Base-by-base conservation (phyloP, 2,888 invertebrate species). In the Myopa testacea region DNA sequence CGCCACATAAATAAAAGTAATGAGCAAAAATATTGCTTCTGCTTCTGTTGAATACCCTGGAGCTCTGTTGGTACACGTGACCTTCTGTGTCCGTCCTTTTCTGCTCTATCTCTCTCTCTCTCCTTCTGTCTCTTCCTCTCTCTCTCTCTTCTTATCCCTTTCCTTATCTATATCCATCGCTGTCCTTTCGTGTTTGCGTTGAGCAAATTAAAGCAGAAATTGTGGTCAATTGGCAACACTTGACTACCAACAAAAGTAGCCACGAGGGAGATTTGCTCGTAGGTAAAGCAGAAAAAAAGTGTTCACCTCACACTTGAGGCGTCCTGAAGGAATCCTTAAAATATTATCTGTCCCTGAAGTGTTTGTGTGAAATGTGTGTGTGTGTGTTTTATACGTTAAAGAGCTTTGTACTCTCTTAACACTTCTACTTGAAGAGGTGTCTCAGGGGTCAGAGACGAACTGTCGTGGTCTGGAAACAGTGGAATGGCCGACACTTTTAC, bases 191-290 rank as follows among this genome's bases (percentile, higher is more conserved):
- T 16, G 55, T 26, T 45, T 45, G 45, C 45, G 38, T 55, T 60
- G 37, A 40, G 58, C 67, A 70, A 76, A 76, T 76, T 76, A 76
- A 76, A 70, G 70, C 62, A 62, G 12, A 76, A 76, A 70, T 70
- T 76, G 60, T 76, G 76, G 76, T 76, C 70, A 76, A 76, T 60
- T 76, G 67, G 37, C 52, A 76, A 19, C 69, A 76, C 52, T 70
- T 76, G 69, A 40, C n/a, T 45, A 58, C 14, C 19, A 14, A 40
- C n/a, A 55, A 67, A 75, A 76, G 74, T 74, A 50, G 74, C 74
- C 74, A 74, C 63, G 60, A 26, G 74, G 74, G 65, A 16, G 45
- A 38, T 38, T 14, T 40, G 2, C 26, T 26, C 26, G 26, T 26
- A 58, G 16, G n/a, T 16, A 68, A 19, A 71, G 12, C 19, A 55